Evolutionary conservation across 2,113 vertebrate species (phyloP), one percentile per base, ranked within the genome.

Genomic region (Cryptomyrus ogoouensis): DNA sequence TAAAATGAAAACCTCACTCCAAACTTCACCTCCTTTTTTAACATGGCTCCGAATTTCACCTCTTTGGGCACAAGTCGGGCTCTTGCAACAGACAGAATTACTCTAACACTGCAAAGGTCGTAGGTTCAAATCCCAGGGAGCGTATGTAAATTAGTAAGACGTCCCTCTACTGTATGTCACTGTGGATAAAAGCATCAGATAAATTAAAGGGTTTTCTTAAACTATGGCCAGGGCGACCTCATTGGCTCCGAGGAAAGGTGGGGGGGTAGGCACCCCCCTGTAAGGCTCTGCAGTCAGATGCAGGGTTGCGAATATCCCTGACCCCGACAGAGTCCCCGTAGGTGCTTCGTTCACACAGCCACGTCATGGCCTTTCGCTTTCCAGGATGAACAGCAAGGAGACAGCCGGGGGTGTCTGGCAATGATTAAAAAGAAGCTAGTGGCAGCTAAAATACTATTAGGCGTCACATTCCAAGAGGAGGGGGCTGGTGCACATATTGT

Each of bases 401-500:
- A 31, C 66, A 70, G 19, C 56, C 21, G 12, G 9, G 24, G 3
- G 62, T 3, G 19, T 35, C 70, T 39, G 70, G 31, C 70, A 77
- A 77, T 19, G 15, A 77, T 77, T 42, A 19, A 39, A 42, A 19
- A 39, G 6, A 39, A 4, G 62, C n/a, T 12, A 70, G 62, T n/a
- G 13, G 62, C 62, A 13, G 62, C n/a, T 70, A 70, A 27, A 27
- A 12, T 27, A 42, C 10, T 19, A 77, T 77, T 77, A 77, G 74
- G 74, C 2, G 35, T 39, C 12, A 39, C 35, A 77, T 42, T 42
- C 74, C 27, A 42, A 35, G 74, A 42, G 15, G 35, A 17, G 74
- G 74, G 53, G 83, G 58, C 21, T n/a, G 80, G 42, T 89, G 56
- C 66, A 58, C 89, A 95, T 10, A 46, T 94, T 96, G 94, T 96